Base-by-base conservation (phyloP, 2,797 vertebrate species). In the Fringilla coelebs region DNA sequence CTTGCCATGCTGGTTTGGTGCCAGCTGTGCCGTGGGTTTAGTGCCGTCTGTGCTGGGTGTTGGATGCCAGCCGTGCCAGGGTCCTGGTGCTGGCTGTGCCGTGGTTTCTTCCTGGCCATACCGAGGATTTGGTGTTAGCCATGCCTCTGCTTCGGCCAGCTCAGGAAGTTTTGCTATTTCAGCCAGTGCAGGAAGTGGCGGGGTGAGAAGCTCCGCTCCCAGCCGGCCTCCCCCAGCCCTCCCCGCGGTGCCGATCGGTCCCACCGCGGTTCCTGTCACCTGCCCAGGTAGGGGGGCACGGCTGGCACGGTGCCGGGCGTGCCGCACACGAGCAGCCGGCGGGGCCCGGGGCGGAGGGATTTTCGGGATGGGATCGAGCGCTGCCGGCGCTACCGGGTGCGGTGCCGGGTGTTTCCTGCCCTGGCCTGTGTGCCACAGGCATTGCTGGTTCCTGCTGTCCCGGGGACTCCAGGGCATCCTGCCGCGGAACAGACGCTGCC, bases 151-250 rank as follows among this genome's bases (percentile, higher is more conserved):
- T 75, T 11, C 5, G 58, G 58, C 82, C 77, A 9, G 34, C 83
- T 90, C 91, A 90, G 88, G 92, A 93, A 83, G 92, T 87, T 87
- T 83, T 74, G 73, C 51, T 65, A 73, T 20, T 61, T 61, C 19
- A 29, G 58, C 26, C 49, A 9, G 55, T 1, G 55, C 92, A 93
- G 92, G 92, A 93, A 93, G 92, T 90, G 73, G 40, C 6, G 78
- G 83, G 67, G 34, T 26, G 88, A 74, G 32, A 26, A 54, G 57
- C 78, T 65, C 9, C 51, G 46, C 41, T 79, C 68, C 51, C 51
- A 19, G 18, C 40, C 28, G 21, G 52, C 82, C 36, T 36, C 22
- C 45, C 73, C 49, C 31, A 1, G 26, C 67, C 34, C 13, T 38
- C 17, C 68, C 63, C 8, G 3, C 3, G n/a, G 19, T 20, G 36